Evolutionary conservation across 2,888 invertebrate species (phyloP).

Genomic region (Uropetala carovei): DNA sequence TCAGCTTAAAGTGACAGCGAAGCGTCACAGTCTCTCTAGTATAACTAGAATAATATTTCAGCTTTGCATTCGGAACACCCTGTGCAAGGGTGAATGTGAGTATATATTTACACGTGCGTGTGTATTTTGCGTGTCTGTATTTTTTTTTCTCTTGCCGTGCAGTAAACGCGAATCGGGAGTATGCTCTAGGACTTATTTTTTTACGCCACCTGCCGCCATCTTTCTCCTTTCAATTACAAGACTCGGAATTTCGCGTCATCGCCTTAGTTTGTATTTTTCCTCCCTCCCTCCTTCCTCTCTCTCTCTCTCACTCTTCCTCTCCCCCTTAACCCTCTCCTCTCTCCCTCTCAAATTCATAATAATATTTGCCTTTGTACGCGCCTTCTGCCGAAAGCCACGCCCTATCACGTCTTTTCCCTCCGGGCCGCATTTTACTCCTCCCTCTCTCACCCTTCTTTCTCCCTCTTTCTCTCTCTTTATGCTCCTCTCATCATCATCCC

Average conservation of each 20-base stretch:
- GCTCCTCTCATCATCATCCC: neutral
- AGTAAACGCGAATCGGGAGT: neutral
- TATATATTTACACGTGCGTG: neutral
- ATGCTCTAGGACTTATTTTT: neutral
- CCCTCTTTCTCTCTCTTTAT: neutral
- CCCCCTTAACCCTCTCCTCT: neutral
- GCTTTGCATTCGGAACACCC: no score
- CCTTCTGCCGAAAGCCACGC: constrained; percentile 32
- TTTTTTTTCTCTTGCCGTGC: neutral
- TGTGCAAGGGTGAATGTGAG: no score
- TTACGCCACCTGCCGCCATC: neutral
- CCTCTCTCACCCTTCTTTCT: neutral
- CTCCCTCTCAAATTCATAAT: neutral
- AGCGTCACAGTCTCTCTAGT: no score
- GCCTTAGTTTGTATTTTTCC: neutral
- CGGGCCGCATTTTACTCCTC: constrained; percentile 23
- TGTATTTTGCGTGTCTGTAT: neutral
- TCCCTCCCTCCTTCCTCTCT: neutral
- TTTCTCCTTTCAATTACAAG: neutral
- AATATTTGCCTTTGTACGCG: constrained; percentile 25
- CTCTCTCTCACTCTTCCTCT: neutral
- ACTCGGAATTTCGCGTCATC: constrained; percentile 13
- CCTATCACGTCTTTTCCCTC: constrained; percentile 29
- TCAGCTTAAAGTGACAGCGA: no score
- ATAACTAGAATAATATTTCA: no score